Evolutionary conservation across 2,888 invertebrate species (phyloP).

Genomic region (Thalpophila matura): DNA sequence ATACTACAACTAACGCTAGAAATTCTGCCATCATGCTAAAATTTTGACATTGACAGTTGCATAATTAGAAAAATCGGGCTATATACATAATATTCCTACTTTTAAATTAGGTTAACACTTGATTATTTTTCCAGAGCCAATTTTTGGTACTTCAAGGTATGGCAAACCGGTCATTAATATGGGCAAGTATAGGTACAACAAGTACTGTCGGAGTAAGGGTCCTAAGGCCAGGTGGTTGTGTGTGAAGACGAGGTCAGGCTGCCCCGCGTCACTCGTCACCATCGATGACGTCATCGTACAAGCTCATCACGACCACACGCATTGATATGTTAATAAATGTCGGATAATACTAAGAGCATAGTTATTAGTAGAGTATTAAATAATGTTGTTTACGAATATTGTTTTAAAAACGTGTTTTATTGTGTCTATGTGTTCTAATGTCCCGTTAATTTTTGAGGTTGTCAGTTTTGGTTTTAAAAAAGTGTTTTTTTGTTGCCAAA

Average conservation of each 20-base stretch:
- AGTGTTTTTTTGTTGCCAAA: no score
- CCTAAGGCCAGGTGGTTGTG: conserved; percentile 65
- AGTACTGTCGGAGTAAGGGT: conserved; percentile 55
- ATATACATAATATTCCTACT: no score
- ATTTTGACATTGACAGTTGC: no score
- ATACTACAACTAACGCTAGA: no score
- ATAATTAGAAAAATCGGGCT: conserved; percentile 50
- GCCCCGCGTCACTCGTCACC: conserved; percentile 52
- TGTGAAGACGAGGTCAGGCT: conserved; percentile 54
- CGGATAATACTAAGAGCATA: conserved; percentile 55
- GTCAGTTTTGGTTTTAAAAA: no score
- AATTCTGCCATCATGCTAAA: no score
- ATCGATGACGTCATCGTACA: conserved; percentile 1
- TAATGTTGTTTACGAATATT: no score
- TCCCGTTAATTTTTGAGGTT: no score
- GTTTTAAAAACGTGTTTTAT: no score
- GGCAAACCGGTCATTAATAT: conserved; percentile 46
- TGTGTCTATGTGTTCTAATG: no score
- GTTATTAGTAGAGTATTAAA: no score
- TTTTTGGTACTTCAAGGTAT: conserved; percentile 31
- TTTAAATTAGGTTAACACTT: no score
- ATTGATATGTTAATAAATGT: conserved; percentile 19
- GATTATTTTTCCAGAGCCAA: conserved; percentile 19
- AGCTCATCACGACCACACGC: conserved; percentile 15
- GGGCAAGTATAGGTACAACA: conserved; percentile 52